phyloP scores from a whole-genome alignment of 2,888 invertebrate species.

The Ischnus inquisitorius region DNA sequence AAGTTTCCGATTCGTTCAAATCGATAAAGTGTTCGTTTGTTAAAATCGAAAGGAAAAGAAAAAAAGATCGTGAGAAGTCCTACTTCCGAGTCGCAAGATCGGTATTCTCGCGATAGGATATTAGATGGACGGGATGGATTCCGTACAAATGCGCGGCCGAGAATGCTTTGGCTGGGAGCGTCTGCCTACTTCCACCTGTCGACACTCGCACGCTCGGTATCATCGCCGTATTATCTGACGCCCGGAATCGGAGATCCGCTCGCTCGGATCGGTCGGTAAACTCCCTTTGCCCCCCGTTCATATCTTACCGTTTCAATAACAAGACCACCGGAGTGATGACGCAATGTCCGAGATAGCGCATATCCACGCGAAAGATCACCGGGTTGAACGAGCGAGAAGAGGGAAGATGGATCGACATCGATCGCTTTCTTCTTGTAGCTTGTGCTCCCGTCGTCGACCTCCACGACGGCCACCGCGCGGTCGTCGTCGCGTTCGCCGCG shows the following conservation, averaged over 20 bases:
- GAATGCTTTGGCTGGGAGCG: constrained; percentile 6
- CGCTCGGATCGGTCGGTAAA: constrained; percentile 23
- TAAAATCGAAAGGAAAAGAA: not conserved
- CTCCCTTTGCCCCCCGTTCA: constrained; percentile 31
- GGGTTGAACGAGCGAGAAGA: constrained; percentile 41
- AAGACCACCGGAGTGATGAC: constrained; percentile 75
- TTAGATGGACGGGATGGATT: constrained; percentile 1
- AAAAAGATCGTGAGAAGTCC: not conserved
- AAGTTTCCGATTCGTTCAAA: not conserved
- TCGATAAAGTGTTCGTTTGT: no score
- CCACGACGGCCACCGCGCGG: constrained; percentile 48
- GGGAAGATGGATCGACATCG: constrained; percentile 52
- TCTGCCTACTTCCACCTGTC: constrained; percentile 47
- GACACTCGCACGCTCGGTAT: constrained; percentile 30
- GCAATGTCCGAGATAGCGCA: constrained; percentile 71
- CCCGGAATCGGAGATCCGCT: constrained; percentile 39
- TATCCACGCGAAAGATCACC: constrained; percentile 61
- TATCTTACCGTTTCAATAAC: constrained; percentile 74
- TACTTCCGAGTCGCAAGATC: not conserved
- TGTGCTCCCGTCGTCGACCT: constrained; percentile 66
- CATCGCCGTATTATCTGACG: constrained; percentile 19
- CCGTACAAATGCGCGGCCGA: not conserved
- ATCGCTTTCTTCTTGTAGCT: constrained; percentile 38
- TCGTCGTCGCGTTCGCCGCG: constrained; percentile 60
- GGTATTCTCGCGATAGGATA: not conserved